These are phyloP conservation scores for Catamblyrhynchus diadema DNA, from an alignment of 2,797 vertebrate genomes.

Conservation along the genomic window DNA sequence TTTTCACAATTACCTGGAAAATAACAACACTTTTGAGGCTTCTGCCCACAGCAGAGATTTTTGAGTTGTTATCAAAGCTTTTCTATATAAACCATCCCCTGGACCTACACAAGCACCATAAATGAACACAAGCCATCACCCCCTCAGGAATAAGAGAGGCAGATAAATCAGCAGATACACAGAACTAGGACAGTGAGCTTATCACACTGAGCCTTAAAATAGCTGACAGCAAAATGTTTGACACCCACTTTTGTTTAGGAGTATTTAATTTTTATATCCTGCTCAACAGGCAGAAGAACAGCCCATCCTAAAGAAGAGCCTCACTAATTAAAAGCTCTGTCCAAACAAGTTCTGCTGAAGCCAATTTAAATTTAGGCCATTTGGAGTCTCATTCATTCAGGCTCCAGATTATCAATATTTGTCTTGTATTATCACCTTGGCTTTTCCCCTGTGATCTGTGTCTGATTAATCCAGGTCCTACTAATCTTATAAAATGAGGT, in stretches of 20 bases:
- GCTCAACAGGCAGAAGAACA: not conserved
- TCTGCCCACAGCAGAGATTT: not conserved
- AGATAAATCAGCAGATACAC: not conserved
- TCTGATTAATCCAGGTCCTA: not conserved
- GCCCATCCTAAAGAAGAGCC: not conserved
- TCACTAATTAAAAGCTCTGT: not conserved
- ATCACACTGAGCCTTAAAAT: not conserved
- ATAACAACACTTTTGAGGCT: not conserved
- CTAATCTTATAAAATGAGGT: not conserved
- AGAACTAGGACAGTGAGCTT: not conserved
- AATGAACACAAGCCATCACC: not conserved
- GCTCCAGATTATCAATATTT: not conserved
- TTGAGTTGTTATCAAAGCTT: not conserved
- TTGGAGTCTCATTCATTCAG: not conserved
- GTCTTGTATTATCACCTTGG: not conserved
- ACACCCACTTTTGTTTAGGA: not conserved
- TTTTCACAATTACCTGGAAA: conserved; percentile 96
- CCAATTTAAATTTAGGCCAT: not conserved
- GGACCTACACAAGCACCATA: not conserved
- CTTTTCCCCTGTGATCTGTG: not conserved
- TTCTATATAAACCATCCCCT: not conserved
- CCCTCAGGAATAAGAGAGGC: not conserved
- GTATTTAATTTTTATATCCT: not conserved
- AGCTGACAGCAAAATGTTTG: not conserved
- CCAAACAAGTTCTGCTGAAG: not conserved